Conservation (phyloP, 2,888 invertebrate species). For the Oscheius myriophilus region DNA sequence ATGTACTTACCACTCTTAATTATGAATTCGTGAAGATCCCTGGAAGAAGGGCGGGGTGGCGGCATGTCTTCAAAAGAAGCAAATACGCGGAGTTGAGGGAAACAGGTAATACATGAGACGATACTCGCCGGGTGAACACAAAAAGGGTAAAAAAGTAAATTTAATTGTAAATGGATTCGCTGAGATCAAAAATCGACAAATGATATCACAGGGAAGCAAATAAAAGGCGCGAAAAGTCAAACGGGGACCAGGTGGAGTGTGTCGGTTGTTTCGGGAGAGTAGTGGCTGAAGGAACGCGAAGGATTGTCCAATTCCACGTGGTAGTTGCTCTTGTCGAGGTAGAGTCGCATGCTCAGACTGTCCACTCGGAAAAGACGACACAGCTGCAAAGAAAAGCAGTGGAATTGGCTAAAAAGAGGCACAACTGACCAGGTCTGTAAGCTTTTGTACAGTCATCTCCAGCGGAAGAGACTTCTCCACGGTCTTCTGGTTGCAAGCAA, state of each 20-base stretch:
- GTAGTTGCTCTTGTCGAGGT: slow-evolving; percentile 38
- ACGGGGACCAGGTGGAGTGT: slow-evolving; percentile 32
- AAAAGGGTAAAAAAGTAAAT: too few relatives aligned
- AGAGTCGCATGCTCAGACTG: slow-evolving; percentile 23
- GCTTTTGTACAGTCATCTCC: slow-evolving; percentile 41
- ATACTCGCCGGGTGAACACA: too few relatives aligned
- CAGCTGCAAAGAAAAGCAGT: slow-evolving; percentile 32
- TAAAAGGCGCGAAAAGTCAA: not conserved
- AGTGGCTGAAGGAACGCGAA: slow-evolving; percentile 41
- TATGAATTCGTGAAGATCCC: slow-evolving; percentile 20
- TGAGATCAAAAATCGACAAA: not conserved
- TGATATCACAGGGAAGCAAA: too few relatives aligned
- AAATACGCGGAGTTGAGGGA: too few relatives aligned
- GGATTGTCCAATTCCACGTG: slow-evolving; percentile 50
- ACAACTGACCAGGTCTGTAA: slow-evolving; percentile 40
- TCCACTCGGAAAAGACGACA: slow-evolving; percentile 41
- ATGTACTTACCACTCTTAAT: slow-evolving; percentile 20
- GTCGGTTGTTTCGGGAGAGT: slow-evolving; percentile 49
- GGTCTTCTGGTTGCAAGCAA: slow-evolving; percentile 14
- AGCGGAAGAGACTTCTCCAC: slow-evolving; percentile 30
- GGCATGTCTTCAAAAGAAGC: not conserved
- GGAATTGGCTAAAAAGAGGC: not conserved
- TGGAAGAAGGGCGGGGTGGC: not conserved
- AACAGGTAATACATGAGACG: too few relatives aligned
- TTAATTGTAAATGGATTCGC: too few relatives aligned